Base-by-base conservation (phyloP, 2,797 vertebrate genomes). In the Parambassis ranga region DNA sequence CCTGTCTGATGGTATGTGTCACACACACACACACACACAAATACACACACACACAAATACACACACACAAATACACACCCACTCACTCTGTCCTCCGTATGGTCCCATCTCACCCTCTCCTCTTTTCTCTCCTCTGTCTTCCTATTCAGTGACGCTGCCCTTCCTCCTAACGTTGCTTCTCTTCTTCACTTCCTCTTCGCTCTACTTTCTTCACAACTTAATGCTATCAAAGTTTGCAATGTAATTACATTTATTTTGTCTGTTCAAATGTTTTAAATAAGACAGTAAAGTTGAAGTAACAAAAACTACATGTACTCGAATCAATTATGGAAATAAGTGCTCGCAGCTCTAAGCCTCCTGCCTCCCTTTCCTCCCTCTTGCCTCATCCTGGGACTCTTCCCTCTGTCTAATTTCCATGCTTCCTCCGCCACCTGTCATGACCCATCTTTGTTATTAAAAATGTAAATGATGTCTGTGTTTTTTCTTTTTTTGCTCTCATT, bases 401-500 rank as follows among this genome's bases (percentile, higher is more conserved):
- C 19, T 11, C 18, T n/a, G 10, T 57, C 59, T 71, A 42, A 48
- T 66, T 67, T 58, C 33, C 57, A 36, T 1, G 26, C 51, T 62
- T 65, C 60, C 66, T 77, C 51, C 28, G 0, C 46, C 2, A 33
- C 61, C 64, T 71, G 55, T 75, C 82, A 71, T 58, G 51, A 61
- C 47, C 55, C 75, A 49, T 77, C 53, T 55, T 55, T 61, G 41
- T 48, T 37, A 70, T 71, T 74, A 73, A 82, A 78, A 67, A 74
- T 84, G 39, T 1, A 81, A 81, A 73, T 47, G 46, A 61, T 74
- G 49, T 68, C 27, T 52, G 62, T 46, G 53, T 65, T 47, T 72
- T 74, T 49, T 39, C 67, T 77, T 65, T 65, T 47, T 72, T 74
- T 49, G 39, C 67, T 77, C 65, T 80, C 75, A 71, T 87, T 70